Evolutionary conservation across 2,797 vertebrate species (phyloP), one percentile per base, ranked within the genome.

Genomic region (Siniperca obscura): DNA sequence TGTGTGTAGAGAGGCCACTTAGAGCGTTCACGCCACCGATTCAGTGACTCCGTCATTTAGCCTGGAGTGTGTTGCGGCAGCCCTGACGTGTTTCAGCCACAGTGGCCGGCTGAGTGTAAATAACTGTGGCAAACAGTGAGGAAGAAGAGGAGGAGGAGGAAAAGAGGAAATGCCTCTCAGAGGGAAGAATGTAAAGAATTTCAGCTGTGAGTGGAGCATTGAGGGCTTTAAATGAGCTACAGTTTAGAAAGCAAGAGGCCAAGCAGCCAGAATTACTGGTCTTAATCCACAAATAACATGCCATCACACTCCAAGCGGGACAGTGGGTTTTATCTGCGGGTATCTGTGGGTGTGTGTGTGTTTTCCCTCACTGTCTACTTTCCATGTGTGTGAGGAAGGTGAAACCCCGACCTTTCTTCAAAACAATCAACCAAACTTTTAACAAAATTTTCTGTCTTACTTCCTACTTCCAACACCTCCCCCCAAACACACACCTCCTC

Each of bases 121-220:
- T 61, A 81, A 56, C 56, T 57, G 64, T 66, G 76, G 55, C 74
- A 67, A 38, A n/a, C 9, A 1, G 61, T 55, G 64, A 76, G 70
- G 73, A 70, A 21, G 52, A 76, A 2, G 77, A 72, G 7, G 52
- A 78, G 19, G 65, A 75, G n/a, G 55, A 70, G 34, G 44, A 70
- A 13, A 14, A 70, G 68, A 74, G 65, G 77, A 83, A 87, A 78
- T 78, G 68, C 52, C 84, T 78, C 59, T 67, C 27, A 40, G 68
- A 61, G 34, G 46, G 69, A 84, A 70, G 80, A 86, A 88, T 86
- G 67, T 70, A 5, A 66, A 66, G 74, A 82, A 85, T 81, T 42
- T 71, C 11, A 61, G 75, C 67, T 62, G 21, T 38, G 71, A 72
- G 38, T 17, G 36, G 5, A 74, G 57, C 30, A 25, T 3, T 1